Evolutionary conservation across 2,797 vertebrate species (phyloP).

Genomic region (Pseudochromis fuscus): DNA sequence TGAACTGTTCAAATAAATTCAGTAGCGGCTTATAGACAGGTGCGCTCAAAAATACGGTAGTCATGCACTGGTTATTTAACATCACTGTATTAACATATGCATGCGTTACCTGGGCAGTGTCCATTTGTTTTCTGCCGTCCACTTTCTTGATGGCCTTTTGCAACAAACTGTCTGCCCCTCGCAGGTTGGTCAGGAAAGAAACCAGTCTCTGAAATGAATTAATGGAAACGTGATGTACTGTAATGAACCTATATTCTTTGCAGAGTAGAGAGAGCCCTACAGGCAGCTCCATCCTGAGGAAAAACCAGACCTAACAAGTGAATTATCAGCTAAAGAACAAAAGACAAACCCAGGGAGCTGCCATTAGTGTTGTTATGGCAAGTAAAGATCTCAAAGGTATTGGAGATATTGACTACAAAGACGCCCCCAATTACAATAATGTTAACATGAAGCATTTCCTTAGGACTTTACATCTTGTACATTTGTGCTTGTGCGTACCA

Average conservation of each 20-base stretch:
- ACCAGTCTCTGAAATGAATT: constrained; percentile 86
- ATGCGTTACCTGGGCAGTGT: constrained; percentile 86
- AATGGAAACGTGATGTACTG: background rate
- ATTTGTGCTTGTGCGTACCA: too few species aligned
- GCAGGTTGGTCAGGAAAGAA: constrained; percentile 87
- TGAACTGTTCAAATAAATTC: too few species aligned
- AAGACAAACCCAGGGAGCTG: too few species aligned
- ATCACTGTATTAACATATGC: background rate
- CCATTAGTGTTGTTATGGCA: too few species aligned
- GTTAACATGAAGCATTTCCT: too few species aligned
- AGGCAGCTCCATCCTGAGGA: background rate
- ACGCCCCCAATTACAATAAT: too few species aligned
- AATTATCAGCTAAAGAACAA: too few species aligned
- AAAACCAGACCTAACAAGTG: background rate
- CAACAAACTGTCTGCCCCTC: constrained; percentile 85
- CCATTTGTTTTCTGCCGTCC: constrained; percentile 70
- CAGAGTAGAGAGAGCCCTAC: background rate
- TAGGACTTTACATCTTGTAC: too few species aligned
- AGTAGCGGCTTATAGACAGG: too few species aligned
- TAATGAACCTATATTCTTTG: background rate
- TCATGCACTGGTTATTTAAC: background rate
- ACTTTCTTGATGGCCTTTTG: constrained; percentile 89
- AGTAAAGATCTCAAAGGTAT: too few species aligned
- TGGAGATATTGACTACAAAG: too few species aligned
- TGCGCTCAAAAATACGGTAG: too few species aligned